A percentile compares a stretch with the other conserved stretches of the same genome.
phyloP scores from a whole-genome alignment of 2,797 vertebrate genomes.

The Pseudomugil tenellus region DNA sequence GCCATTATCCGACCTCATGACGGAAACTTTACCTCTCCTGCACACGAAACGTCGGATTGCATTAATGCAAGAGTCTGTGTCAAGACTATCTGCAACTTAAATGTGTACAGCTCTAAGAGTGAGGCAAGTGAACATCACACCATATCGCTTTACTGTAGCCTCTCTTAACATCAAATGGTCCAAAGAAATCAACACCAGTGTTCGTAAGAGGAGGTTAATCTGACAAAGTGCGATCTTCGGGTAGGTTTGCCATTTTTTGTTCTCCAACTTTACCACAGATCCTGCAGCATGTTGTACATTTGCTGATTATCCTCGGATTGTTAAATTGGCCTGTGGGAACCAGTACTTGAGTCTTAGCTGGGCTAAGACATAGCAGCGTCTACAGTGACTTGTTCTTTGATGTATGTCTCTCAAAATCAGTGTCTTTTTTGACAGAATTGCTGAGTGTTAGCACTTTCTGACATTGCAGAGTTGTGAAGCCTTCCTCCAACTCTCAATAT shows the following conservation, averaged over 20 bases:
- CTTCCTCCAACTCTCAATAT: constrained; percentile 1
- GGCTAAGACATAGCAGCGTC: not conserved
- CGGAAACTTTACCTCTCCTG: constrained; percentile 1
- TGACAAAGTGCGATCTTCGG: not conserved
- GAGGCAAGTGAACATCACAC: not conserved
- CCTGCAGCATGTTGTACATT: not conserved
- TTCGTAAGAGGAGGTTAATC: not conserved
- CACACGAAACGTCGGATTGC: not conserved
- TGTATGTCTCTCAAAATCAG: not conserved
- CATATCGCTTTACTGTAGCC: not conserved
- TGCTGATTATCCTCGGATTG: not conserved
- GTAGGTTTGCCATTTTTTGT: constrained; percentile 1
- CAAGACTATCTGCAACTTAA: constrained; percentile 3
- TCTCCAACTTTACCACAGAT: not conserved
- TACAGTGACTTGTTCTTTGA: not conserved
- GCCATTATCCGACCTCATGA: not conserved
- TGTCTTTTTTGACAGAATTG: constrained; percentile 3
- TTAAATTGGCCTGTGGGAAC: constrained; percentile 1
- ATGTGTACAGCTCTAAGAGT: not conserved
- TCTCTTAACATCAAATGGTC: not conserved
- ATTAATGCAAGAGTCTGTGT: constrained; percentile 7
- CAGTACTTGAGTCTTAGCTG: not conserved
- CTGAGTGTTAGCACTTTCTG: not conserved
- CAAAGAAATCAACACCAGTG: not conserved
- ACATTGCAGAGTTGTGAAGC: constrained; percentile 1